Percentiles rank a stretch among this genome's conserved stretches.
Evolutionary conservation across 2,113 vertebrate species (phyloP).

Genomic region (Parus major): DNA sequence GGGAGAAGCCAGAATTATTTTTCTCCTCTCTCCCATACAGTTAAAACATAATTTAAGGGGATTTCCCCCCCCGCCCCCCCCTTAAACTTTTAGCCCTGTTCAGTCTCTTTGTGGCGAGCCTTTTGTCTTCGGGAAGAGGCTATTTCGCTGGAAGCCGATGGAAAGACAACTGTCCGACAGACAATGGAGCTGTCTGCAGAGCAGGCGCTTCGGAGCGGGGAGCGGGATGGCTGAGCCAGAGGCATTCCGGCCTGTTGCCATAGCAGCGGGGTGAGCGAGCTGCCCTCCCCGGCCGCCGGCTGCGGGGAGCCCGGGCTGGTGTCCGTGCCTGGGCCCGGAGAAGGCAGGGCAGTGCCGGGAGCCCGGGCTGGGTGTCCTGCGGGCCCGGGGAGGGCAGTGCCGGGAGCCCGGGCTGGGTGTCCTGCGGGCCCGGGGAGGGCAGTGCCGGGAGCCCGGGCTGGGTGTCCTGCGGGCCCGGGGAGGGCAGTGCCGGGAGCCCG

Average conservation of each 20-base stretch:
- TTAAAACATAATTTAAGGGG: neutral
- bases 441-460: neutral
- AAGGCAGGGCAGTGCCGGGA: neutral
- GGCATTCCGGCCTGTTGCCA: conserved; percentile 71
- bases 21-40: neutral
- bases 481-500: neutral
- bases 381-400: neutral
- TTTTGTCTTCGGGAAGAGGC: conserved; percentile 40
- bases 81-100: neutral
- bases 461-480: too few species aligned
- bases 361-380: neutral
- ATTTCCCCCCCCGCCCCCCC: too few species aligned
- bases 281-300: neutral
- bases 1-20: neutral
- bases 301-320: neutral
- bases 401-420: neutral
- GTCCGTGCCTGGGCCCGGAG: neutral
- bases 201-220: neutral
- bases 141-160: conserved; percentile 26
- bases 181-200: conserved; percentile 60
- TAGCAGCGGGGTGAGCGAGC: conserved; percentile 45
- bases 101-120: conserved; percentile 3
- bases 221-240: neutral
- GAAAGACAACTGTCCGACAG: conserved; percentile 16
- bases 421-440: too few species aligned